phyloP scores from a whole-genome alignment of 2,797 vertebrate species.

The Phoxinus dragarum region DNA sequence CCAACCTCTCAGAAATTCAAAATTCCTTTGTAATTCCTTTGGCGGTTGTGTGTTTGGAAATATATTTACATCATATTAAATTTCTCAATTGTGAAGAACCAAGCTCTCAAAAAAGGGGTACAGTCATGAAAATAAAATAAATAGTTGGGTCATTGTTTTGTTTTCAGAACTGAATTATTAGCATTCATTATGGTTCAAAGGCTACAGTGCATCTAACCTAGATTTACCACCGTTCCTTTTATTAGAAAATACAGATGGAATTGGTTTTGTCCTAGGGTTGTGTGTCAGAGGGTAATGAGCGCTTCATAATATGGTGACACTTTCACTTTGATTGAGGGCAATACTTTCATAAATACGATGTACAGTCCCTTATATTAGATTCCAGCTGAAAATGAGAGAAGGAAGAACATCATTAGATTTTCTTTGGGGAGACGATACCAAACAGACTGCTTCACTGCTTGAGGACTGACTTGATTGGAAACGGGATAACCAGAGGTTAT shows the following conservation, averaged over 20 bases:
- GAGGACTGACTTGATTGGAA: conserved; percentile 50
- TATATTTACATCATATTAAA: neutral
- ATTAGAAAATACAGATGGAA: conserved; percentile 48
- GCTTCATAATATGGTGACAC: conserved; percentile 20
- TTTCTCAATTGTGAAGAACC: neutral
- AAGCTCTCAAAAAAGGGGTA: neutral
- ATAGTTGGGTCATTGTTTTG: neutral
- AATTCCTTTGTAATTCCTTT: neutral
- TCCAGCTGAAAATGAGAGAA: conserved; percentile 24
- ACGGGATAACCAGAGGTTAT: conserved; percentile 48
- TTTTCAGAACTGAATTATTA: conserved; percentile 24
- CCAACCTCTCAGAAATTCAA: neutral
- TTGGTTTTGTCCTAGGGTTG: conserved; percentile 22
- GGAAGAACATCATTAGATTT: conserved; percentile 51
- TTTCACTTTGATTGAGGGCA: conserved; percentile 33
- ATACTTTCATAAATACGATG: conserved; percentile 39
- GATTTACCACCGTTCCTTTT: conserved; percentile 38
- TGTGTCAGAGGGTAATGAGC: conserved; percentile 36
- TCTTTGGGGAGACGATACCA: conserved; percentile 49
- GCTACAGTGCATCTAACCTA: conserved; percentile 18
- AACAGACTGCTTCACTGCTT: conserved; percentile 50
- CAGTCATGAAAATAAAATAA: neutral
- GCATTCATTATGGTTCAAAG: conserved; percentile 17
- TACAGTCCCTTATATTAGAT: conserved; percentile 27
- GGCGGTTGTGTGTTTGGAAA: neutral